Evolutionary conservation across 1,140 invertebrate genomes (phyloP).

Genomic region (Propsilocerus akamusi): DNA sequence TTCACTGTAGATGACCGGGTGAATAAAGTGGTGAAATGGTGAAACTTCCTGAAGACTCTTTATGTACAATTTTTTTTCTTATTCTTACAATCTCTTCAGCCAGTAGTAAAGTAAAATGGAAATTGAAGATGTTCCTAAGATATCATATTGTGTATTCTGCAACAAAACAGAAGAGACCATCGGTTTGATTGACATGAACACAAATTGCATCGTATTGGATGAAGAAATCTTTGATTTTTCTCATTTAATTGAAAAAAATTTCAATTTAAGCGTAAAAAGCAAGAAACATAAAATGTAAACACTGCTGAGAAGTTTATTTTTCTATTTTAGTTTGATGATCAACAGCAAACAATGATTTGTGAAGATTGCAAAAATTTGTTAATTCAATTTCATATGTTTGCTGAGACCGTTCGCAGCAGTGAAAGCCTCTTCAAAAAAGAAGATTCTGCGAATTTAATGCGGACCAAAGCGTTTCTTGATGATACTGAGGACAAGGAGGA

Average conservation of each 20-base stretch:
- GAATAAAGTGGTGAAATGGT: no score
- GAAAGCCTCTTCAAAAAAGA: not conserved
- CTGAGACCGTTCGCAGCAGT: not conserved
- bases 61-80: no score
- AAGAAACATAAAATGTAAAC: no score
- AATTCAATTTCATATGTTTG: not conserved
- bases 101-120: no score
- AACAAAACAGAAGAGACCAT: not conserved
- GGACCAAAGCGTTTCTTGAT: no score
- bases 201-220: not conserved
- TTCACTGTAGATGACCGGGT: no score
- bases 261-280: no score
- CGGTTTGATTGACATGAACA: not conserved
- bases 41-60: no score
- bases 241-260: not conserved
- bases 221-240: not conserved
- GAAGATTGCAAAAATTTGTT: not conserved
- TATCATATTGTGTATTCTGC: conserved; percentile 5
- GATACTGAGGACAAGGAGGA: not conserved
- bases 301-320: not conserved
- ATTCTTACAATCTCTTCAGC: no score
- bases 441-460: not conserved
- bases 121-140: conserved; percentile 4
- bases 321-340: not conserved
- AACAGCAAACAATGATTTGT: not conserved